Percentiles rank a stretch among this genome's conserved stretches.
Evolutionary conservation across 2,113 vertebrate genomes (phyloP).

Genomic region (Gnathonemus echidnorhynchus): DNA sequence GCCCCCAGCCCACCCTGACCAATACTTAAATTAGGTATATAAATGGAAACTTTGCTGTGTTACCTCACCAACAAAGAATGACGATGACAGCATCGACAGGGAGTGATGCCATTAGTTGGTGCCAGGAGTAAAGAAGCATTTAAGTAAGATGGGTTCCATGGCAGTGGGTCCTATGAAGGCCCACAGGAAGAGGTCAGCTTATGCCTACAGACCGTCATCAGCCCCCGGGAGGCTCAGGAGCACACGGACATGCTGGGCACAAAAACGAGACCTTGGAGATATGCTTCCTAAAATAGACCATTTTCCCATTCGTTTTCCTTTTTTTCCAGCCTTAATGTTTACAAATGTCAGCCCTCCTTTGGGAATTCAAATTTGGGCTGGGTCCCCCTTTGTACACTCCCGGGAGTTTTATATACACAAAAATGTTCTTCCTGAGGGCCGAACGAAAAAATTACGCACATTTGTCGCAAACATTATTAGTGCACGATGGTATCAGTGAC

Average conservation of each 20-base stretch:
- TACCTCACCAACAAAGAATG: neutral
- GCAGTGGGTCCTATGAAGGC: neutral
- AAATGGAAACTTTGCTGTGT: neutral
- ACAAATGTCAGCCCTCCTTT: neutral
- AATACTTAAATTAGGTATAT: neutral
- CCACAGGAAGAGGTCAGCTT: neutral
- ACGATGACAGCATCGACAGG: neutral
- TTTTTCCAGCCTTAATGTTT: neutral
- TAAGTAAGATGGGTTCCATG: neutral
- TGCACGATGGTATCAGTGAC: neutral
- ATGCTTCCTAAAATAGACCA: neutral
- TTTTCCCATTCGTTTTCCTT: neutral
- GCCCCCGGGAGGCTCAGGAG: neutral
- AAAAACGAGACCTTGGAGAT: neutral
- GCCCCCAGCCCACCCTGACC: neutral
- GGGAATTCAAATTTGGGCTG: neutral
- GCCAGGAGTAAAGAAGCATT: neutral
- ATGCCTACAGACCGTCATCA: neutral
- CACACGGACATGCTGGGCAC: neutral
- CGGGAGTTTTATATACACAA: too few species aligned
- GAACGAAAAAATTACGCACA: neutral
- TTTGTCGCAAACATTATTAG: neutral
- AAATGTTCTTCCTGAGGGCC: too few species aligned
- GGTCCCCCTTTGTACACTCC: neutral
- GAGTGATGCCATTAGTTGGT: neutral